These are phyloP conservation scores for Lethenteron camtschaticum DNA, from an alignment of 2,113 vertebrate genomes.

Conservation along the genomic window DNA sequence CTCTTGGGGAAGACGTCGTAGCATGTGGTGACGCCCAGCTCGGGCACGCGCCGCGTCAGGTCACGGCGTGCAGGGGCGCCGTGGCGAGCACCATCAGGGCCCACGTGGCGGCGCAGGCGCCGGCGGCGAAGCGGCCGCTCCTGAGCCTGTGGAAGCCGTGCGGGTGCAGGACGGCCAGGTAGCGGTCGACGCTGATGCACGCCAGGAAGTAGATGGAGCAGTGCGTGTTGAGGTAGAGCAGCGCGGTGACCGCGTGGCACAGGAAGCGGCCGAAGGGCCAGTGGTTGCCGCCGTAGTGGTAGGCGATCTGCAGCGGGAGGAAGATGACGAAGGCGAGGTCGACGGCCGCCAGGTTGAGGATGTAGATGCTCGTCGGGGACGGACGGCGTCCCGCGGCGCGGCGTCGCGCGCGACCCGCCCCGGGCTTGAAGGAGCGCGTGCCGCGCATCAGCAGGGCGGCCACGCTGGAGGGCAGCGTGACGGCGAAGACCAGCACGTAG, in stretches of 20 bases:
- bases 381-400: neutral
- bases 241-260: constrained; percentile 5
- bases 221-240: constrained; percentile 9
- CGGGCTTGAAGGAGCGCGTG: constrained; percentile 4
- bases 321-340: constrained; percentile 7
- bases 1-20: constrained; percentile 6
- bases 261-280: constrained; percentile 7
- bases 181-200: constrained; percentile 9
- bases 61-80: constrained; percentile 2
- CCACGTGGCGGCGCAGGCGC: constrained; percentile 6
- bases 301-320: constrained; percentile 8
- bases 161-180: constrained; percentile 4
- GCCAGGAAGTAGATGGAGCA: constrained; percentile 8
- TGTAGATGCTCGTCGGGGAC: constrained; percentile 1
- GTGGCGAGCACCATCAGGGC: neutral
- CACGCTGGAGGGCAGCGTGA: constrained; percentile 1
- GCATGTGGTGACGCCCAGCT: constrained; percentile 8
- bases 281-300: constrained; percentile 4
- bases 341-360: constrained; percentile 8
- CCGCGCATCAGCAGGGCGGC: constrained; percentile 5
- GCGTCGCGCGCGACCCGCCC: neutral
- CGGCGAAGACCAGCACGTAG: neutral
- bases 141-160: neutral
- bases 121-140: neutral
- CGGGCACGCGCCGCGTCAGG: neutral